Evolutionary conservation across 2,888 invertebrate genomes (phyloP), one percentile per base, ranked within the genome.

Genomic region (Lottia gigantea): DNA sequence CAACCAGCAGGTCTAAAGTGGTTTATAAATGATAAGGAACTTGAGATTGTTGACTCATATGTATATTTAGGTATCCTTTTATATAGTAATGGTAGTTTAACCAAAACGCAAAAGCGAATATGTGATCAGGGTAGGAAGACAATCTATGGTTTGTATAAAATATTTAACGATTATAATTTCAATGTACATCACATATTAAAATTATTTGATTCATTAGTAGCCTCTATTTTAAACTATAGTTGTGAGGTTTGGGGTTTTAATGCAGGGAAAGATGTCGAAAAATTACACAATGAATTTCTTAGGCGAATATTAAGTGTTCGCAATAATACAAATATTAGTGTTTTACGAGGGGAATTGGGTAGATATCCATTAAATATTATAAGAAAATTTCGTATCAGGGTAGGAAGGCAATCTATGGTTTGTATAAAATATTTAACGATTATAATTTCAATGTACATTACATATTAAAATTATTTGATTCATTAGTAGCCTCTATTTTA

Each of bases 61-160:
- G 62, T 62, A 68, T 68, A 68, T 62, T n/a, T 68, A 46, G 46
- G 68, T 23, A n/a, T 62, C n/a, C 25, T 46, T 25, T 62, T 68
- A n/a, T 62, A 26, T 40, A 25, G 45, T 46, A 68, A 68, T 40
- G 46, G 62, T n/a, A 46, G n/a, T 23, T 63, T 62, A 15, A 40
- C 61, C 19, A 45, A 25, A 25, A 46, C 62, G 14, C 14, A 63
- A 63, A 68, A 68, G 1, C 12, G 23, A 2, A 25, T 61, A 45
- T 8, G 46, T 25, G 23, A 63, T 46, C 40, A 62, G 16, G 62
- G 47, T 25, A 46, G 62, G 16, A 62, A 62, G 46, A 62, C 67
- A n/a, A 1, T 67, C 15, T 6, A 62, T 45, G 62, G 46, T 11
- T 67, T 67, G n/a, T 31, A 49, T 8, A 49, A 67, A 8, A 55